These are phyloP conservation scores for Muscina levida DNA, from an alignment of 2,888 invertebrate genomes.

Conservation along the genomic window DNA sequence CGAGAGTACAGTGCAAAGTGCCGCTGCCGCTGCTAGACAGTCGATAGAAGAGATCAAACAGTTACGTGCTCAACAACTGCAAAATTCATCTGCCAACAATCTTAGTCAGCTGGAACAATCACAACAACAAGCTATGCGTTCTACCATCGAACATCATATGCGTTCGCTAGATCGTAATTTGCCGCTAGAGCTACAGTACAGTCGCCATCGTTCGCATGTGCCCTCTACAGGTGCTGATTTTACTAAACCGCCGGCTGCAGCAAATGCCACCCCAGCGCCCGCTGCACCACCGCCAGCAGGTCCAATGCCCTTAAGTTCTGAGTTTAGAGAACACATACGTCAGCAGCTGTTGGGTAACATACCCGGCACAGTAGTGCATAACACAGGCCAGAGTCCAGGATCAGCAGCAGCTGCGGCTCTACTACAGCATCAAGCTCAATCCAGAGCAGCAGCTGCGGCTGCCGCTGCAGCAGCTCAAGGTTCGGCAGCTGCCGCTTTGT, in stretches of 20 bases:
- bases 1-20: conserved; percentile 68
- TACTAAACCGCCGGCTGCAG: conserved; percentile 45
- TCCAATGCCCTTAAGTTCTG: conserved; percentile 77
- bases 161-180: conserved; percentile 79
- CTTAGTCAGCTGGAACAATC: conserved; percentile 66
- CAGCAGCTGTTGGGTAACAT: conserved; percentile 77
- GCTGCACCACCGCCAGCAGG: conserved; percentile 34
- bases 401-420: conserved; percentile 78
- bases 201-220: conserved; percentile 78
- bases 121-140: conserved; percentile 77
- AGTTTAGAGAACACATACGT: conserved; percentile 79
- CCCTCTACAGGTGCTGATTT: conserved; percentile 63
- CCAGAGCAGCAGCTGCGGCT: conserved; percentile 76
- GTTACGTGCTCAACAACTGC: conserved; percentile 74
- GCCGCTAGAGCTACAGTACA: conserved; percentile 79
- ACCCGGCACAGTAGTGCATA: conserved; percentile 74
- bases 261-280: conserved; percentile 17
- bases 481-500: conserved; percentile 71
- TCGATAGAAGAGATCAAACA: conserved; percentile 77
- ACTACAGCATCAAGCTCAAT: conserved; percentile 78
- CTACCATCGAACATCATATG: conserved; percentile 80
- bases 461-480: conserved; percentile 73
- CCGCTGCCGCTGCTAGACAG: conserved; percentile 74
- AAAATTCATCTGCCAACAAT: conserved; percentile 66
- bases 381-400: conserved; percentile 76